These are phyloP conservation scores for Monoplex corrugatus DNA, from an alignment of 2,888 invertebrate genomes.

Conservation along the genomic window DNA sequence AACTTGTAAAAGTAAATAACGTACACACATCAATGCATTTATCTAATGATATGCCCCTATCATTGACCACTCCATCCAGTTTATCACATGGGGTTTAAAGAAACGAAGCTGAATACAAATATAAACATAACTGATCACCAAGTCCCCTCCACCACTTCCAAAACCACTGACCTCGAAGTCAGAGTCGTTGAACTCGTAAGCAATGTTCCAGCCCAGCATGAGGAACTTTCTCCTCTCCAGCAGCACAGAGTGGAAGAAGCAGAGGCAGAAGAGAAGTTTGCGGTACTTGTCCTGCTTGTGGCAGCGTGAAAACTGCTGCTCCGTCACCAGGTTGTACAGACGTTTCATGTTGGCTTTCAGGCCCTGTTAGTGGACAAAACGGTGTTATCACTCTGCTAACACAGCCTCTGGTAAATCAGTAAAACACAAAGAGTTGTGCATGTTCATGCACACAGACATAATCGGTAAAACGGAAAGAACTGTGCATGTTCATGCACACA, in stretches of 20 bases:
- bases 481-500: neutral
- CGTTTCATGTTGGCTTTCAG: slow-evolving; percentile 93
- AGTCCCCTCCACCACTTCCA: no score
- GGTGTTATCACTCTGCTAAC: no score
- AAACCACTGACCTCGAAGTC: slow-evolving; percentile 89
- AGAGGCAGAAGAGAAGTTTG: slow-evolving; percentile 88
- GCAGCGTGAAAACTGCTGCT: slow-evolving; percentile 89
- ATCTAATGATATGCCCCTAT: no score
- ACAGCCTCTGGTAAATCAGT: no score
- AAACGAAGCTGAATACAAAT: no score
- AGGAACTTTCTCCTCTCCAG: slow-evolving; percentile 93
- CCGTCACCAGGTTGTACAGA: slow-evolving; percentile 89
- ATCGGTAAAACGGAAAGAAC: slow-evolving; percentile 20
- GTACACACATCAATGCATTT: no score
- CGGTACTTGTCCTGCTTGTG: slow-evolving; percentile 87
- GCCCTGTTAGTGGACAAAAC: slow-evolving; percentile 86
- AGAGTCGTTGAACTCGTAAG: slow-evolving; percentile 94
- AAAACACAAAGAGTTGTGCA: neutral
- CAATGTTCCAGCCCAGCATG: slow-evolving; percentile 93
- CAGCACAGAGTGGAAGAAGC: slow-evolving; percentile 93
- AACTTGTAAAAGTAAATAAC: no score
- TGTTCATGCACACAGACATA: slow-evolving; percentile 15
- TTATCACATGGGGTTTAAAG: no score
- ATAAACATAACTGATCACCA: no score
- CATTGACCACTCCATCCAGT: no score